Evolutionary conservation across 2,113 vertebrate genomes (phyloP).

Genomic region (Perca flavescens): DNA sequence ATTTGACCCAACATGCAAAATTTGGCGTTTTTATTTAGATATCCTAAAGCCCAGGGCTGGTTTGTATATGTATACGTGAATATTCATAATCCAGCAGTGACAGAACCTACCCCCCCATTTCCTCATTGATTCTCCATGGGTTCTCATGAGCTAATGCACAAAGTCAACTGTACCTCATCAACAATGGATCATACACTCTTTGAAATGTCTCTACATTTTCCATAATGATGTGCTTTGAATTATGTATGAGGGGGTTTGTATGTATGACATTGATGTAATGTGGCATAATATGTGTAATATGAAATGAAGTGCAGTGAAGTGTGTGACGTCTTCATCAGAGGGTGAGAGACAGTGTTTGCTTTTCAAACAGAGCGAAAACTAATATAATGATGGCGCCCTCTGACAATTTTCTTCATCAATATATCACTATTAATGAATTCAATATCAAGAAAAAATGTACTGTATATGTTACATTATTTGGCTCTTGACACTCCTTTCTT

Average conservation of each 20-base stretch:
- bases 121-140: no score
- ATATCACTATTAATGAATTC: background rate
- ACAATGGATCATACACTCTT: constrained; percentile 11
- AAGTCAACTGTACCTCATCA: constrained; percentile 4
- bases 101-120: no score
- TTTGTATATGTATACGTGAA: background rate
- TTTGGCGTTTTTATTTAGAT: no score
- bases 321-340: background rate
- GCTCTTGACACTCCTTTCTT: background rate
- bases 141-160: background rate
- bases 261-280: background rate
- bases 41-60: background rate
- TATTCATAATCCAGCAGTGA: background rate
- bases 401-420: background rate
- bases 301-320: background rate
- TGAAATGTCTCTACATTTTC: constrained; percentile 3
- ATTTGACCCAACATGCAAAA: no score
- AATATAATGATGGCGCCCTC: background rate
- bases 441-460: background rate
- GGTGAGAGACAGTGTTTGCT: background rate
- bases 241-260: constrained; percentile 1
- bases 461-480: background rate
- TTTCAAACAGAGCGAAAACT: background rate
- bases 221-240: constrained; percentile 27
- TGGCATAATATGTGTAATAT: background rate